phyloP scores from a whole-genome alignment of 2,797 vertebrate species.

The Poecilia picta region DNA sequence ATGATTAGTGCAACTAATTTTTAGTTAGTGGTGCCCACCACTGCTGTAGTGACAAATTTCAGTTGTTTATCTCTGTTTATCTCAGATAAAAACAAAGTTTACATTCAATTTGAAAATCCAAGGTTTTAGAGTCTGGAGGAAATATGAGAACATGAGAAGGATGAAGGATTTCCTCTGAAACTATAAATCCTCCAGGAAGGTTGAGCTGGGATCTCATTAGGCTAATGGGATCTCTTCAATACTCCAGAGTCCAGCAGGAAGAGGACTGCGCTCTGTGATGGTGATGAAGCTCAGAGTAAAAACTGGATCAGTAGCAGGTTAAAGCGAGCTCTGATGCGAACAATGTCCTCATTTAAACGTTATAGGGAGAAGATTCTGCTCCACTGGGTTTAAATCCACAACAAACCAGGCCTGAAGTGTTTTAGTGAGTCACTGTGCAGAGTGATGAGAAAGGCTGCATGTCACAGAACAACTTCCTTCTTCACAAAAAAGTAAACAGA shows the following conservation, averaged over 20 bases:
- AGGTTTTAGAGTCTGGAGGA: too few relatives aligned
- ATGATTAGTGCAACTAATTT: too few relatives aligned
- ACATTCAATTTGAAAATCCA: too few relatives aligned
- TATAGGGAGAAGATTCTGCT: background rate
- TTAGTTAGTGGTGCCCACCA: too few relatives aligned
- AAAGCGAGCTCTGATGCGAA: background rate
- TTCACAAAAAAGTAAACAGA: too few relatives aligned
- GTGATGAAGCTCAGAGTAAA: background rate
- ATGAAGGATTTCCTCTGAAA: slow-evolving; percentile 10
- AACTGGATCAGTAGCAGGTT: background rate
- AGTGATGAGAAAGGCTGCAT: background rate
- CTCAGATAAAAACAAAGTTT: too few relatives aligned
- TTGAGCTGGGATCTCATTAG: slow-evolving; percentile 46
- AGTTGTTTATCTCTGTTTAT: too few relatives aligned
- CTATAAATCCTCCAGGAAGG: slow-evolving; percentile 9
- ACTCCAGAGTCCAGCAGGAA: slow-evolving; percentile 21
- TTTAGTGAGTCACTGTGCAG: background rate
- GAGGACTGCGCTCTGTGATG: slow-evolving; percentile 14
- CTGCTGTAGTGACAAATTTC: too few relatives aligned
- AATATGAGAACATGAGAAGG: slow-evolving; percentile 33
- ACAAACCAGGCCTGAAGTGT: background rate
- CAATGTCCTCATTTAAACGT: background rate
- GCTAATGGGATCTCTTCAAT: slow-evolving; percentile 23
- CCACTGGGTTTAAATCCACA: background rate
- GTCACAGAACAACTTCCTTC: too few relatives aligned